Evolutionary conservation across 2,888 invertebrate genomes (phyloP), one percentile per base, ranked within the genome.

Genomic region (Agriopis aurantiaria): DNA sequence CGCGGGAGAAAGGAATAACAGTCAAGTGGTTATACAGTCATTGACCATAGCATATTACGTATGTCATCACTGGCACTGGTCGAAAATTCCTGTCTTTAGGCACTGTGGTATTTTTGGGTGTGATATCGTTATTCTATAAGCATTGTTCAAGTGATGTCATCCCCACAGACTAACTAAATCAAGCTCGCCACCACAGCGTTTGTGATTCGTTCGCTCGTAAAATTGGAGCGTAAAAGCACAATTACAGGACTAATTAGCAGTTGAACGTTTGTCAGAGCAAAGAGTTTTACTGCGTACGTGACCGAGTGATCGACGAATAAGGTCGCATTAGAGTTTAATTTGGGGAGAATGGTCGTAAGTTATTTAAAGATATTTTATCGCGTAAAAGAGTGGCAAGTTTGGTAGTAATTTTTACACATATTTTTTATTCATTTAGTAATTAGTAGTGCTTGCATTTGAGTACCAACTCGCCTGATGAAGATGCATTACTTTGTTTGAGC

Each of bases 211-310:
- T 73, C 82, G 79, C 81, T 86, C 56, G 56, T 91, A 91, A 92
- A 91, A 89, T 86, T 86, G 83, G 77, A 83, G 80, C 89, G 85
- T 91, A 87, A 91, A 90, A 87, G 80, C 81, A 82, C 87, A 85
- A 90, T 92, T 91, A 91, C 87, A 84, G 85, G 85, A 82, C 87
- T 92, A 92, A 92, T 92, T 92, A 92, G 90, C 84, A 81, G 81
- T 83, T 82, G 82, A 85, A 81, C 87, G 87, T 90, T 89, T 91
- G 89, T 90, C 90, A 88, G 86, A 80, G 68, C 69, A 52, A 65
- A 70, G 68, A 75, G 73, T 75, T 78, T 75, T 74, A 73, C 68
- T 71, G 64, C 65, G 62, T 59, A 80, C 78, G 79, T 80, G 79
- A 78, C 77, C 70, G 67, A 74, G 43, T 59, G 55, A 55, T 64